Conservation (phyloP, 2,888 invertebrate genomes). For the Brenthis hecate region DNA sequence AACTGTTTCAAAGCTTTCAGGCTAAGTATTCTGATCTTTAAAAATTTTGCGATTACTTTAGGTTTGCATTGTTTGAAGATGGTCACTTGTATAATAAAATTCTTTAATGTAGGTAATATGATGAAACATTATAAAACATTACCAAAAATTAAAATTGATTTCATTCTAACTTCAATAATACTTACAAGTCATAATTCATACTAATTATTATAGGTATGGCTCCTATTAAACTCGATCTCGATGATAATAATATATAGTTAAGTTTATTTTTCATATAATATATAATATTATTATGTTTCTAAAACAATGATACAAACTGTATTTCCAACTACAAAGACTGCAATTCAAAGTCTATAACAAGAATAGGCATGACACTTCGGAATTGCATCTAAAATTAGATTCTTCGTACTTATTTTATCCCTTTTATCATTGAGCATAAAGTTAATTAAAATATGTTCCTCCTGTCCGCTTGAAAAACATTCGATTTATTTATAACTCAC, state of each 20-base stretch:
- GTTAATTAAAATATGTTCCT: neutral
- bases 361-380: conserved; percentile 4
- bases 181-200: no score
- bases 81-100: neutral
- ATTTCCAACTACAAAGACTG: neutral
- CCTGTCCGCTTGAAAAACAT: no score
- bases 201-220: no score
- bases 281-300: no score
- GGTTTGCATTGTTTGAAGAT: neutral
- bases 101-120: no score
- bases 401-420: conserved; percentile 2
- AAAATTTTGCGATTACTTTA: neutral
- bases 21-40: conserved; percentile 3
- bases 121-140: no score
- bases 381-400: conserved; percentile 27
- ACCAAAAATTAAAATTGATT: no score
- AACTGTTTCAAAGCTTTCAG: conserved; percentile 8
- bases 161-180: no score
- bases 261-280: no score
- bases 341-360: neutral
- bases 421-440: neutral
- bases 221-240: no score
- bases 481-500: no score
- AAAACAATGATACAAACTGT: neutral
- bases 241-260: no score